A percentile compares a stretch with the other conserved stretches of the same genome.
Evolutionary conservation across 1,140 invertebrate genomes (phyloP).

Genomic region (Tetramorium parvispinum): DNA sequence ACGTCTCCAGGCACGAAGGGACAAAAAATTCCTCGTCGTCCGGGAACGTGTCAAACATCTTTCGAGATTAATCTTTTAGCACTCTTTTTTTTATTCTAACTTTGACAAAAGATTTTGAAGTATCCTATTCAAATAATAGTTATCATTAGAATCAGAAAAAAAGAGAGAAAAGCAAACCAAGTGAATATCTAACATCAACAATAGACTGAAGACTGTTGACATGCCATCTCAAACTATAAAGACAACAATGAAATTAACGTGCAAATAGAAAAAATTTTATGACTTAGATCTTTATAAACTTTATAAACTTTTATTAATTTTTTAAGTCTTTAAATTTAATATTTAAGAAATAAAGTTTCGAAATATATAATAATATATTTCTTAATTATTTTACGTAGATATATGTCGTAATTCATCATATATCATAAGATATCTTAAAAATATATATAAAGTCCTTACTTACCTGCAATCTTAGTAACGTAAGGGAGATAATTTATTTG

Average conservation of each 20-base stretch:
- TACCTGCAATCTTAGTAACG: constrained; percentile 33
- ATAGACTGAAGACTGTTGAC: constrained; percentile 10
- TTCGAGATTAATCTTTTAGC: constrained; percentile 42
- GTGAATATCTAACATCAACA: constrained; percentile 7
- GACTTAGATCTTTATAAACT: not conserved
- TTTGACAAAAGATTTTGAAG: constrained; percentile 30
- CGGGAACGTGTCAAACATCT: constrained; percentile 4
- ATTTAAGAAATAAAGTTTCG: not conserved
- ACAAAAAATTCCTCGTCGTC: constrained; percentile 47
- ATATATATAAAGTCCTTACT: constrained; percentile 8
- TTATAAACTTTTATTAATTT: not conserved
- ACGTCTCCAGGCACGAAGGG: constrained; percentile 4
- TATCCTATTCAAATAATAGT: constrained; percentile 40
- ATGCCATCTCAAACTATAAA: not conserved
- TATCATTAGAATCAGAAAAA: constrained; percentile 17
- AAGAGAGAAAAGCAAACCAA: constrained; percentile 1
- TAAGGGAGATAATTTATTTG: not conserved
- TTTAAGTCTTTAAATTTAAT: not conserved
- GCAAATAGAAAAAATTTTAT: constrained; percentile 30
- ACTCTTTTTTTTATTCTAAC: constrained; percentile 11
- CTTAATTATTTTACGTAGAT: not conserved
- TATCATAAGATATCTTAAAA: not conserved
- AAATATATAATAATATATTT: not conserved
- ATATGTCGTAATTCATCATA: too few relatives aligned
- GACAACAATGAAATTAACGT: not conserved